Base-by-base conservation (phyloP, 1,140 invertebrate species). In the Temnothorax longispinosus region DNA sequence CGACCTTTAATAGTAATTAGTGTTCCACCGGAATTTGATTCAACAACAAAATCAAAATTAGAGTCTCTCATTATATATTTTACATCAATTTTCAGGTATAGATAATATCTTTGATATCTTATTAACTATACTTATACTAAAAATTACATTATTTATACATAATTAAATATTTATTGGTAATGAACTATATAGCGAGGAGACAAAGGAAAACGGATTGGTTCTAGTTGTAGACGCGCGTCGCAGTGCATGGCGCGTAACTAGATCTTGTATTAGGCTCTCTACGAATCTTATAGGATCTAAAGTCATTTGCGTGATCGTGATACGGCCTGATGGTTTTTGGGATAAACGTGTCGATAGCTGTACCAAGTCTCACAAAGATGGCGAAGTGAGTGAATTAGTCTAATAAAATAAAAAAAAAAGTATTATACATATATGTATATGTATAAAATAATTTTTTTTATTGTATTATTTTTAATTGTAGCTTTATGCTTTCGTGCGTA, bases 281-380 rank as follows among this genome's bases (percentile, higher is more conserved):
- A 96, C 95, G 81, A 93, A 95, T 18, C 93, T 96, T 8, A 94
- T 97, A 52, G 95, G 95, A 72, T 93, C 95, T 62, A 95, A 94
- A 41, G 95, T 96, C 21, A 95, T 96, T 78, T 95, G 95, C 47
- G 94, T 97, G 65, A 96, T 97, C 90, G 96, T 97, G 69, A 93
- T 97, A 56, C 95, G 97, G 85, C 96, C 97, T 4, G 97, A 97
- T 89, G 96, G 96, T 11, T 97, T 97, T 94, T 97, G 97, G 97
- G 97, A 97, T 92, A 97, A 97, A 89, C 93, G 96, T n/a, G 97
- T 97, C 47, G 97, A 97, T 88, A 96, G 97, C 87, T 97, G 97
- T 92, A 96, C 97, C 35, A 96, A 96, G 80, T 95, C 96, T 3
- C 96, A 97, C 74, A 96, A 96, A 71, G 96, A 97, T 82, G 96